phyloP scores from a whole-genome alignment of 2,888 invertebrate genomes.

The Polymixis lichenea region DNA sequence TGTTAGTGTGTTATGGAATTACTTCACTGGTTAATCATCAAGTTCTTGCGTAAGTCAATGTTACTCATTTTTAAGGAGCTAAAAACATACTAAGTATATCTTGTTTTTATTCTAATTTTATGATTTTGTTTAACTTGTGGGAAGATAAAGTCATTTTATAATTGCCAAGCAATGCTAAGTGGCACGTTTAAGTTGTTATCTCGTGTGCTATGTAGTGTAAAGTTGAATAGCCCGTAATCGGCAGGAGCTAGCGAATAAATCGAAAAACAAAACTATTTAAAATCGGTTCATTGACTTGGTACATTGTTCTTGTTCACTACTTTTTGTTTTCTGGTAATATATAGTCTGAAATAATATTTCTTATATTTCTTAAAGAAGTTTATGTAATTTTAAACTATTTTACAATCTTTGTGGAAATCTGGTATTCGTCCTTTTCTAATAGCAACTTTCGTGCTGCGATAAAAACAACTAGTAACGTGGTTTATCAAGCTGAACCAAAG shows the following conservation, averaged over 20 bases:
- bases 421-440: background rate
- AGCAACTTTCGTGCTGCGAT: slow-evolving; percentile 18
- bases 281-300: slow-evolving; percentile 62
- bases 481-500: slow-evolving; percentile 37
- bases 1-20: no score
- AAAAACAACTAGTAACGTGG: slow-evolving; percentile 16
- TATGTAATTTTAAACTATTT: background rate
- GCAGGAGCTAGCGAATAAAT: slow-evolving; percentile 45
- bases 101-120: background rate
- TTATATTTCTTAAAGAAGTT: background rate
- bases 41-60: background rate
- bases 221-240: slow-evolving; percentile 63
- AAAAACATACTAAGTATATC: background rate
- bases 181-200: slow-evolving; percentile 50
- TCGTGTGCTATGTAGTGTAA: slow-evolving; percentile 43
- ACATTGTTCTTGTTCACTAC: slow-evolving; percentile 27
- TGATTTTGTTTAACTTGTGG: background rate
- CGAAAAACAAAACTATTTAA: slow-evolving; percentile 49
- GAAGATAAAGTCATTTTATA: slow-evolving; percentile 10
- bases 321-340: slow-evolving; percentile 28
- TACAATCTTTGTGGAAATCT: background rate
- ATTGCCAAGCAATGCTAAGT: slow-evolving; percentile 25
- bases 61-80: background rate
- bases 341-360: slow-evolving; percentile 4
- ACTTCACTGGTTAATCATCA: background rate